Evolutionary conservation across 2,797 vertebrate species (phyloP).

Genomic region (Cyclura pinguis): DNA sequence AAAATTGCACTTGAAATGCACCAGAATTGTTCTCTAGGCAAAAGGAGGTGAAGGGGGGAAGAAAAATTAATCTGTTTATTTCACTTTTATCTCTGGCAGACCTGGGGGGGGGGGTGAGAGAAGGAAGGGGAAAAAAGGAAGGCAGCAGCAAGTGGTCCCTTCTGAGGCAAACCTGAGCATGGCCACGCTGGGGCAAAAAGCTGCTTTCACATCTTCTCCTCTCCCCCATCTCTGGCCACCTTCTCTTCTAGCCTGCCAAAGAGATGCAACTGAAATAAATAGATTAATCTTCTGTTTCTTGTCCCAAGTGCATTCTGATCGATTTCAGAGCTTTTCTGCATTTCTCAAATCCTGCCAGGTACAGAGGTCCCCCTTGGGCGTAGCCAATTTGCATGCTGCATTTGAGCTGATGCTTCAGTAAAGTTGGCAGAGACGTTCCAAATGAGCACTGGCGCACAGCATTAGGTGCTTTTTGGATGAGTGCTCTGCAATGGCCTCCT

Average conservation of each 20-base stretch:
- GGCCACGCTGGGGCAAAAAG: constrained; percentile 43
- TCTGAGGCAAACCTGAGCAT: constrained; percentile 43
- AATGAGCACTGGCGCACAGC: too few relatives aligned
- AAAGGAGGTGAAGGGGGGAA: constrained; percentile 19
- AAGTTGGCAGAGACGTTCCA: too few relatives aligned
- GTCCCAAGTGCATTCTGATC: constrained; percentile 45
- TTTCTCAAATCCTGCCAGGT: not conserved
- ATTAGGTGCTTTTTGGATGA: not conserved
- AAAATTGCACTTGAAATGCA: constrained; percentile 42
- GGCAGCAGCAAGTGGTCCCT: constrained; percentile 34
- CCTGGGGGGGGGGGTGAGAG: not conserved
- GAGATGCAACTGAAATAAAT: constrained; percentile 52
- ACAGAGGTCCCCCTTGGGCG: not conserved
- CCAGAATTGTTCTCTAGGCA: constrained; percentile 47
- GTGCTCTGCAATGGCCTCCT: not conserved
- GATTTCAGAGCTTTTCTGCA: constrained; percentile 30
- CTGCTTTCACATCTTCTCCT: constrained; percentile 18
- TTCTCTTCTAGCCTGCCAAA: constrained; percentile 41
- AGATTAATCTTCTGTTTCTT: constrained; percentile 39
- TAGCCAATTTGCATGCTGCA: not conserved
- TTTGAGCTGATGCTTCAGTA: not conserved
- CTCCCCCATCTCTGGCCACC: too few relatives aligned
- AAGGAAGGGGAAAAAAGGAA: not conserved
- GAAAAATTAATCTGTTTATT: constrained; percentile 59
- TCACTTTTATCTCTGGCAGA: constrained; percentile 56